These are phyloP conservation scores for Ceratosolen solmsi DNA, from an alignment of 1,140 invertebrate genomes.

Conservation along the genomic window DNA sequence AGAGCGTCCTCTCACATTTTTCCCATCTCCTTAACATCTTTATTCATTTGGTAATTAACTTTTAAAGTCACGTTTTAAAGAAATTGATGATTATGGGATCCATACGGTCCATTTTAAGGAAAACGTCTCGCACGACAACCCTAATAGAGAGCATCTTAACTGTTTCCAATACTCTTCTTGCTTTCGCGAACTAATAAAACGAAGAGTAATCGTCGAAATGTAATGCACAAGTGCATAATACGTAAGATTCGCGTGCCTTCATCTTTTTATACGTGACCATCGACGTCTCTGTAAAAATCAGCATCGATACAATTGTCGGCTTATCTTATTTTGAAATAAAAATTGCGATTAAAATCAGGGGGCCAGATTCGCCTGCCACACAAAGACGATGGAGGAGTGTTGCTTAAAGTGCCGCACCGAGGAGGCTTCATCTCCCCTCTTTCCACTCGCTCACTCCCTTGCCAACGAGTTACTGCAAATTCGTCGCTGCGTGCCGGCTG, in stretches of 20 bases:
- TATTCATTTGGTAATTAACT: not conserved
- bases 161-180: not conserved
- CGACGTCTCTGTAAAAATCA: not conserved
- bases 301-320: not conserved
- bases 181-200: not conserved
- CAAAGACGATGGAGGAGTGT: not conserved
- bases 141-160: not conserved
- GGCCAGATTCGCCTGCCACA: not conserved
- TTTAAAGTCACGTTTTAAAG: not conserved
- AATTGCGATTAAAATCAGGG: not conserved
- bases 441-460: slow-evolving; percentile 5
- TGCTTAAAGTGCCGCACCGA: not conserved
- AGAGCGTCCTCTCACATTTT: too few relatives aligned
- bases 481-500: not conserved
- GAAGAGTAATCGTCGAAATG: not conserved
- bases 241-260: not conserved
- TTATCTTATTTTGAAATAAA: not conserved
- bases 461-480: not conserved
- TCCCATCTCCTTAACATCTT: too few relatives aligned
- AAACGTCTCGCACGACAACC: not conserved
- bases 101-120: not conserved
- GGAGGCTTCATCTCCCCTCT: not conserved
- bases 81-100: not conserved
- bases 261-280: not conserved
- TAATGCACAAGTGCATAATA: not conserved